Base-by-base conservation (phyloP, 2,113 vertebrate genomes). In the Fulica atra region DNA sequence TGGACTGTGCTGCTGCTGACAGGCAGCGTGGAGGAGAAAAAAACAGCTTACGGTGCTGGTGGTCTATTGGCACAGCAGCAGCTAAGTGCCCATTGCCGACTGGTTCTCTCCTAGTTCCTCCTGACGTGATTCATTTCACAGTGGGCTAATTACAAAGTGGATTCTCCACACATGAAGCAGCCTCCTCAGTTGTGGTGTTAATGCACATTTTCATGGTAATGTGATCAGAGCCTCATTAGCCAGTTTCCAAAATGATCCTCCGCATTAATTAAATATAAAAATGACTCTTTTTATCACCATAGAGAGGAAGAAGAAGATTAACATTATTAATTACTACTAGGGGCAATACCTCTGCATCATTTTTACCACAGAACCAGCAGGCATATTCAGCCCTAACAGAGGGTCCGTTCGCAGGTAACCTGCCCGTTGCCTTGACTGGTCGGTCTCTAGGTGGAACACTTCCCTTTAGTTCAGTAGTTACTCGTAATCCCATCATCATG, bases 151-250 rank as follows among this genome's bases (percentile, higher is more conserved):
- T 98, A 98, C 98, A 96, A 97, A 98, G 98, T 98, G 98, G 98
- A 98, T 98, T 98, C 97, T 97, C 96, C 98, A 94, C 97, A 98
- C 97, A 97, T 97, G 97, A 98, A 98, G 95, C 97, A 97, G 97
- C 97, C 98, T 98, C 97, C 97, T 97, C 98, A 95, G 96, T 98
- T 97, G 97, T 71, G 69, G 94, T 97, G 97, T 97, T 98, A 98
- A 98, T 98, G 98, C 97, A 98, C 98, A 98, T 98, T 98, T 99
- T 99, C 98, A 99, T 98, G 98, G 97, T 98, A 98, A 98, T 98
- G 98, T 99, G 98, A 99, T 98, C 98, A 98, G 98, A 98, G 98
- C 98, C 99, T 99, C 99, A 99, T 99, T 99, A 99, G 96, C 95
- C 90, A 93, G 98, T 99, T 98, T 99, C 98, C 98, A 98, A 99